Evolutionary conservation across 1,140 invertebrate genomes (phyloP).

Genomic region (Solenopsis invicta): DNA sequence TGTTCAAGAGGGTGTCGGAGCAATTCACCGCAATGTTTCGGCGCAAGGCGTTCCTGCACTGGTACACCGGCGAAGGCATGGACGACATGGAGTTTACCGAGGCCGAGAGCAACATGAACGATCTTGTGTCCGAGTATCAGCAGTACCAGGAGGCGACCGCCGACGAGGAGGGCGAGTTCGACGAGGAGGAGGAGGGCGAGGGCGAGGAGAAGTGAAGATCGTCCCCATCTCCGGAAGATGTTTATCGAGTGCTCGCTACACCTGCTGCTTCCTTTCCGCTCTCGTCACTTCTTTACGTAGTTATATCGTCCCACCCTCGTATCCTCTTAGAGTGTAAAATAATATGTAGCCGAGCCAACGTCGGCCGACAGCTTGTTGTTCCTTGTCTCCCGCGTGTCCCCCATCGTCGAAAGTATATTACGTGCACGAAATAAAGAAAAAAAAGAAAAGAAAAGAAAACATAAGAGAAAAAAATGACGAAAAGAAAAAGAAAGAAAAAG

Average conservation of each 20-base stretch:
- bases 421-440: conserved; percentile 10
- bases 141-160: conserved; percentile 96
- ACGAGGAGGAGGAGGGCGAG: conserved; percentile 91
- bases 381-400: conserved; percentile 36
- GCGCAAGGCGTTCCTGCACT: conserved; percentile 96
- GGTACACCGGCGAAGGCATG: conserved; percentile 96
- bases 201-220: conserved; percentile 78
- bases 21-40: conserved; percentile 96
- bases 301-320: conserved; percentile 45
- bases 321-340: conserved; percentile 61
- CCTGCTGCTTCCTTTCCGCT: conserved; percentile 38
- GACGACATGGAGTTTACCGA: conserved; percentile 94
- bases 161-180: conserved; percentile 92
- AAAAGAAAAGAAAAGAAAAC: neutral
- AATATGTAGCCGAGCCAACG: conserved; percentile 55
- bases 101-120: conserved; percentile 95
- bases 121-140: conserved; percentile 95
- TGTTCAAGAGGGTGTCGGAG: conserved; percentile 95
- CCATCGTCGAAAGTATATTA: conserved; percentile 37
- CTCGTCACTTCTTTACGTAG: conserved; percentile 20
- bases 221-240: conserved; percentile 43
- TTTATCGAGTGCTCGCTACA: conserved; percentile 60
- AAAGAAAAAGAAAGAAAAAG: neutral
- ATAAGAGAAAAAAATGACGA: neutral
- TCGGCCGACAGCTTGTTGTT: conserved; percentile 23